A percentile compares a stretch with the other conserved stretches of the same genome.
These are phyloP conservation scores for Papilio protenor DNA, from an alignment of 2,888 invertebrate genomes.

Conservation along the genomic window DNA sequence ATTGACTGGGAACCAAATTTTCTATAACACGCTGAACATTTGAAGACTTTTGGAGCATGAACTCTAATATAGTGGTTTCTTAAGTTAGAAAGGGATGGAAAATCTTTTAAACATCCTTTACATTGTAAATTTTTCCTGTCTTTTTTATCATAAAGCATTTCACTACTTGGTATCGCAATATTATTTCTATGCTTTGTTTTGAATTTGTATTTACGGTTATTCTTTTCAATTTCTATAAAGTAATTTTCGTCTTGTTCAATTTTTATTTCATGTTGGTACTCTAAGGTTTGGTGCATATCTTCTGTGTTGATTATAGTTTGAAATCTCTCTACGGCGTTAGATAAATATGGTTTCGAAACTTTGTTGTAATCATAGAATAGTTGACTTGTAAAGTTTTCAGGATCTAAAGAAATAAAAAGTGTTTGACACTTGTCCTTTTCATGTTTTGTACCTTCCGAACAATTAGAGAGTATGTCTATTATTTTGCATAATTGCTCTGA, in stretches of 20 bases:
- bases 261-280: slow-evolving; percentile 46
- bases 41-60: slow-evolving; percentile 64
- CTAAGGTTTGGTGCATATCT: slow-evolving; percentile 44
- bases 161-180: slow-evolving; percentile 52
- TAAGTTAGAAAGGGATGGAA: slow-evolving; percentile 57
- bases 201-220: slow-evolving; percentile 38
- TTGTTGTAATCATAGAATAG: slow-evolving; percentile 59
- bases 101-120: slow-evolving; percentile 62
- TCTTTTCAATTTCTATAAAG: slow-evolving; percentile 43
- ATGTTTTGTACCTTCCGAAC: slow-evolving; percentile 52
- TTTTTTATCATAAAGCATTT: slow-evolving; percentile 61
- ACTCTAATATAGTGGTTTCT: slow-evolving; percentile 64
- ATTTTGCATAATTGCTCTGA: slow-evolving; percentile 54
- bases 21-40: slow-evolving; percentile 62
- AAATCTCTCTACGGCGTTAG: slow-evolving; percentile 56
- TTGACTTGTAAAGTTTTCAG: slow-evolving; percentile 56
- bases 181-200: slow-evolving; percentile 35
- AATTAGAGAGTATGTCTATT: slow-evolving; percentile 55
- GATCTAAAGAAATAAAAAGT: slow-evolving; percentile 61
- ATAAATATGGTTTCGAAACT: slow-evolving; percentile 44
- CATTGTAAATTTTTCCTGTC: slow-evolving; percentile 57
- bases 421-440: slow-evolving; percentile 53
- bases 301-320: slow-evolving; percentile 47
- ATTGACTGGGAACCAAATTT: slow-evolving; percentile 59
- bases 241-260: slow-evolving; percentile 33